Evolutionary conservation across 2,113 vertebrate species (phyloP), one percentile per base, ranked within the genome.

Genomic region (Chloropsis hardwickii): DNA sequence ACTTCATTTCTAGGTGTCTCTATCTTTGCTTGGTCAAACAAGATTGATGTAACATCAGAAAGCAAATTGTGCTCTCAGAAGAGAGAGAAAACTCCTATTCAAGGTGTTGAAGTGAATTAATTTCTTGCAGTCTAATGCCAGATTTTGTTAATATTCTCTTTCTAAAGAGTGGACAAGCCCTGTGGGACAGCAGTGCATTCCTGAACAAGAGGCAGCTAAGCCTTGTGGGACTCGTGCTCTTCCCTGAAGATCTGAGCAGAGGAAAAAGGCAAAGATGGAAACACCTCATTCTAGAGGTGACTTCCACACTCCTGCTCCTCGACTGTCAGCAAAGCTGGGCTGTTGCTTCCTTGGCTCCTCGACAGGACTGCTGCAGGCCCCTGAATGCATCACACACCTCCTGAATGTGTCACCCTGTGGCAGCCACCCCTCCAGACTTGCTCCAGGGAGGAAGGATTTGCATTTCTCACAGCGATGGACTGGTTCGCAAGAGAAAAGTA

Each of bases 281-380:
- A 27, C 6, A 5, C 17, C 14, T 54, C 13, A 1, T 20, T 50
- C 42, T 10, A 23, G 39, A 44, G 37, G 50, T 60, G 42, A 17
- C 11, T 65, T 78, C 39, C 35, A 23, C 21, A 9, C 1, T 1
- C 13, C 0, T 7, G 8, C 20, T 64, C 29, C 44, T 20, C 5
- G 4, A 4, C 33, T 72, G 3, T 17, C 62, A 72, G 51, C 33
- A 51, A 27, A 18, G 54, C 64, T 81, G 57, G 29, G 44, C 37
- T 22, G 24, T 5, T 42, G 3, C 8, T 81, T 24, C 58, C 45
- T 33, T 39, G 81, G 39, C 67, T 39, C 31, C 31, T 56, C 72
- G 72, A 7, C 23, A 62, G 72, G 67, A 8, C 14, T 54, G 44
- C 54, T 50, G 62, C 24, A 7, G 25, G 8, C 10, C 44, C 45